These are phyloP conservation scores for Eunapius fragilis DNA, from an alignment of 37 sponge, comb jelly and placozoan genomes.

Conservation along the genomic window DNA sequence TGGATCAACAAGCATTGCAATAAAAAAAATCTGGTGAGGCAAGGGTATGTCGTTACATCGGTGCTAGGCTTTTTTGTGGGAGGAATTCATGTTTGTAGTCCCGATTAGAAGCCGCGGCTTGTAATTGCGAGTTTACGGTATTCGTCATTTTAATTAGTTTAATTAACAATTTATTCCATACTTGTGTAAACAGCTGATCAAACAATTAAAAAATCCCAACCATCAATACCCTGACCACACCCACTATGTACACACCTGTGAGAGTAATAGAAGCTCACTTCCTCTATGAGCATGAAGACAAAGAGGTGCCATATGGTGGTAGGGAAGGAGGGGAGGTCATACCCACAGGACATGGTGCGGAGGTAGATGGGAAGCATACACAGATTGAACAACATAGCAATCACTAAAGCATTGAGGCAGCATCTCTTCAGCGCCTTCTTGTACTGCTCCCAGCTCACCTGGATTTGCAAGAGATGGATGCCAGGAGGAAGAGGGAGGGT, in stretches of 20 bases:
- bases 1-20: no score
- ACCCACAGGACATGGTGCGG: constrained; percentile 64
- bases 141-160: no score
- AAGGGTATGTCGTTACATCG: no score
- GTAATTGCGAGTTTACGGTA: no score
- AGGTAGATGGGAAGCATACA: constrained; percentile 18
- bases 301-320: constrained; percentile 65
- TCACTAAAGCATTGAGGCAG: constrained; percentile 56
- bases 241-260: constrained; percentile 94
- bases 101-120: no score
- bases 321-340: constrained; percentile 83
- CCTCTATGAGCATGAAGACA: constrained; percentile 65
- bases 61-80: no score
- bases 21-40: no score
- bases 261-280: constrained; percentile 88
- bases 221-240: not conserved
- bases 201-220: no score
- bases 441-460: constrained; percentile 69
- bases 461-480: no score
- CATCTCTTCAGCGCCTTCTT: constrained; percentile 55
- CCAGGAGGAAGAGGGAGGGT: not conserved
- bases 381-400: constrained; percentile 34
- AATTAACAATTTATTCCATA: no score
- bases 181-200: no score
- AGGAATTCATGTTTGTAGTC: no score